Evolutionary conservation across 2,888 invertebrate genomes (phyloP), one percentile per base, ranked within the genome.

Genomic region (Tyria jacobaeae): DNA sequence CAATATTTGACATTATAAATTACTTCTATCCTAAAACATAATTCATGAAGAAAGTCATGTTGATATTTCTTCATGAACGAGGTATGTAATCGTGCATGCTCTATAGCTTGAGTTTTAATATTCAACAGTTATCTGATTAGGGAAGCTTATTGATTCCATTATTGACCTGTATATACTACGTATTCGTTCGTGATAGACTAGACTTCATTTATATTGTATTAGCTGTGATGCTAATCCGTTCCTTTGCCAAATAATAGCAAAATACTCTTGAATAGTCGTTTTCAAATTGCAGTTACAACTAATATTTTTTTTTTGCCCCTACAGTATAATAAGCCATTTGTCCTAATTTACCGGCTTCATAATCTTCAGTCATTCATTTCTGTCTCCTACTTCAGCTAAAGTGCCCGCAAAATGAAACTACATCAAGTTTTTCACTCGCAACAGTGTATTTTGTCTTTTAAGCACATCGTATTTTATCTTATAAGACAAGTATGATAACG

Each of bases 391-490:
- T 39, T 17, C 25, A 50, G 25, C 39, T 34, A 54, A 54, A 39
- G 50, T 34, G 27, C 41, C 41, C 24, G 17, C 53, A 59, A 54
- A 55, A 60, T 55, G 44, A 50, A 41, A 50, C 60, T 37, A 55
- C 44, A 60, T 50, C 41, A 60, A 41, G 37, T 50, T 56, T 50
- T 56, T 41, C 34, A 53, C 52, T 17, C 60, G 49, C 27, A 17
- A 61, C 37, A 47, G n/a, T n/a, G n/a, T n/a, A n/a, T n/a, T n/a
- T n/a, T n/a, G n/a, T n/a, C n/a, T n/a, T n/a, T n/a, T 61, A 57
- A 61, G 51, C 61, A 61, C 61, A 56, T 61, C 55, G 57, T 61
- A 61, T 61, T 51, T 61, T 52, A 61, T 41, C 61, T 27, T 24
- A 56, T 52, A 47, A 61, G 31, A 21, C 34, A 25, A 55, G 47